phyloP scores from a whole-genome alignment of 2,113 vertebrate genomes.

The Mixornis gularis region DNA sequence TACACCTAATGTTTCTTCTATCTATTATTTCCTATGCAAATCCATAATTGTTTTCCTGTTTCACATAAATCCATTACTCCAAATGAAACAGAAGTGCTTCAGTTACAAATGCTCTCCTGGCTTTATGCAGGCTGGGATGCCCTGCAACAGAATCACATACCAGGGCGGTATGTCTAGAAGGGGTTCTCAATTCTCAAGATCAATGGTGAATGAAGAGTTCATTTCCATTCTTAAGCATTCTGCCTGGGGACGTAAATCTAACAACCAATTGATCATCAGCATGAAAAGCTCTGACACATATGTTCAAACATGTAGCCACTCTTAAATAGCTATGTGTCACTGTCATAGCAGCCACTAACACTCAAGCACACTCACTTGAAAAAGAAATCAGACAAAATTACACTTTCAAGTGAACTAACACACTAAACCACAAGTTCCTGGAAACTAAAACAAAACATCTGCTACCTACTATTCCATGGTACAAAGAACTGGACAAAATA shows the following conservation, averaged over 20 bases:
- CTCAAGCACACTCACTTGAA: neutral
- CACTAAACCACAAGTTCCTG: neutral
- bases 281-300: neutral
- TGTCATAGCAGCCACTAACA: neutral
- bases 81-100: neutral
- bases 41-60: neutral
- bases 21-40: neutral
- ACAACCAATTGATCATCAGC: conserved; percentile 3
- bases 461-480: neutral
- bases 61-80: neutral
- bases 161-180: neutral
- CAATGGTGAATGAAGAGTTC: neutral
- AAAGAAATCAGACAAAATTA: neutral
- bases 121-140: neutral
- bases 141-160: neutral
- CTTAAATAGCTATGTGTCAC: neutral
- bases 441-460: neutral
- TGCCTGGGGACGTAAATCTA: conserved; percentile 11
- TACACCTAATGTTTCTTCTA: neutral
- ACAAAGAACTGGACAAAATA: neutral
- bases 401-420: neutral
- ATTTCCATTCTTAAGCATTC: conserved; percentile 18
- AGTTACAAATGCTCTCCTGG: neutral
- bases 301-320: conserved; percentile 16
- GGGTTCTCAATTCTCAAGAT: neutral